phyloP scores from a whole-genome alignment of 1,140 invertebrate genomes.

The Planococcus citri region DNA sequence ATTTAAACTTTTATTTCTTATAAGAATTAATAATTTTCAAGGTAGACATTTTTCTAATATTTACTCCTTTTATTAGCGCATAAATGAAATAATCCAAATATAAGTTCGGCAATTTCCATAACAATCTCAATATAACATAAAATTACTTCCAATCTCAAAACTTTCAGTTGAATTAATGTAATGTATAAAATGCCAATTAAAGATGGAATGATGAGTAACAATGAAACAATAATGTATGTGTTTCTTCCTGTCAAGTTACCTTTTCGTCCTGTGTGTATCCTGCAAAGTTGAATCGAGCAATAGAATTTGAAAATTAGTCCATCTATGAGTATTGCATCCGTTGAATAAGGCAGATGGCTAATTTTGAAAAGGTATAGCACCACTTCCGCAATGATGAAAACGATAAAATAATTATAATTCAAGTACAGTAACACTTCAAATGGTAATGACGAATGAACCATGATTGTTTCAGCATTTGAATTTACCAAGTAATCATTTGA shows the following conservation, averaged over 20 bases:
- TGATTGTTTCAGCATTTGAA: neutral
- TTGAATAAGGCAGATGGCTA: conserved; percentile 16
- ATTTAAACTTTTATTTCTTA: neutral
- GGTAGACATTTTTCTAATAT: neutral
- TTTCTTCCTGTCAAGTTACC: conserved; percentile 23
- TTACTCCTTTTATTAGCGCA: conserved; percentile 8
- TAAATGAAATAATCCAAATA: conserved; percentile 21
- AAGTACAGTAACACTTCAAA: conserved; percentile 23
- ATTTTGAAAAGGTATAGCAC: conserved; percentile 21
- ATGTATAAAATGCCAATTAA: conserved; percentile 22
- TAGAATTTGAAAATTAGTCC: conserved; percentile 21
- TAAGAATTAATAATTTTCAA: no score
- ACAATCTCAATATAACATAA: conserved; percentile 22
- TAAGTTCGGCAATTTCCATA: conserved; percentile 17
- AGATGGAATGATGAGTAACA: conserved; percentile 21
- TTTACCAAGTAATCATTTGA: neutral
- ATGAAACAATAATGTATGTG: conserved; percentile 17
- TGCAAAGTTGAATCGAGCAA: conserved; percentile 15
- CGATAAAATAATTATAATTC: conserved; percentile 20
- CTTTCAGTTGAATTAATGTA: conserved; percentile 20
- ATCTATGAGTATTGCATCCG: conserved; percentile 21
- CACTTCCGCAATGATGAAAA: conserved; percentile 21
- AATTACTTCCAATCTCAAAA: conserved; percentile 23
- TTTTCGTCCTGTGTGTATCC: conserved; percentile 22
- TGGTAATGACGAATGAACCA: conserved; percentile 23